Base-by-base conservation (phyloP, 1,140 invertebrate genomes). In the Lasioglossum baleicum region DNA sequence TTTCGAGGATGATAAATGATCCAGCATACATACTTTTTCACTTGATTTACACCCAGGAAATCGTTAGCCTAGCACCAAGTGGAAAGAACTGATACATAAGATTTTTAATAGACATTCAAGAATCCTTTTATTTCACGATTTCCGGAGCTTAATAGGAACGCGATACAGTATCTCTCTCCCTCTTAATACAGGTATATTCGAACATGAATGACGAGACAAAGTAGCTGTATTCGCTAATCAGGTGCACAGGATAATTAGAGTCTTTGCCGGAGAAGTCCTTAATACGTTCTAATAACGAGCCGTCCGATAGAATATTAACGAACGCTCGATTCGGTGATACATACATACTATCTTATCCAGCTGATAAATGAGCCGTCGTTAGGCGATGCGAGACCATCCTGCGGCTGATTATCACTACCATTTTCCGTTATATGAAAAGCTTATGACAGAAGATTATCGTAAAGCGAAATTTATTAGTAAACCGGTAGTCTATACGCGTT, bases 311-410 rank as follows among this genome's bases (percentile, higher is more conserved):
- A 68, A 73, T 60, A 67, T 81, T 70, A 82, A 74, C 35, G 40
- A 58, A 31, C 10, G 51, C 35, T 26, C 58, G 72, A 40, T 58
- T 13, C 31, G 13, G 35, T 63, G 67, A 77, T 79, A 26, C 26
- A 77, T 79, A 26, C 26, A 26, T 26, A 74, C 70, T 67, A 60
- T 84, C 17, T 74, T 64, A 60, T 51, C 31, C n/a, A 7, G 44
- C 26, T 8, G 75, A 51, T 71, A 44, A 78, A 71, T 60, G 58
- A 71, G 60, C 20, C 10, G 53, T 53, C 65, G 22, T n/a, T 13
- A 10, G 26, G 44, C 11, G 72, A 42, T 6, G 13, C 15, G 48
- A 26, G 63, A 58, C 10, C n/a, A 56, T 7, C 31, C 31, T 17
- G 42, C 11, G 10, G 48, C 26, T n/a, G 15, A 44, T 74, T 56